Percentiles rank a stretch among this genome's conserved stretches.
These are phyloP conservation scores for Anagyrus pseudococci DNA, from an alignment of 2,888 invertebrate species.

Conservation along the genomic window DNA sequence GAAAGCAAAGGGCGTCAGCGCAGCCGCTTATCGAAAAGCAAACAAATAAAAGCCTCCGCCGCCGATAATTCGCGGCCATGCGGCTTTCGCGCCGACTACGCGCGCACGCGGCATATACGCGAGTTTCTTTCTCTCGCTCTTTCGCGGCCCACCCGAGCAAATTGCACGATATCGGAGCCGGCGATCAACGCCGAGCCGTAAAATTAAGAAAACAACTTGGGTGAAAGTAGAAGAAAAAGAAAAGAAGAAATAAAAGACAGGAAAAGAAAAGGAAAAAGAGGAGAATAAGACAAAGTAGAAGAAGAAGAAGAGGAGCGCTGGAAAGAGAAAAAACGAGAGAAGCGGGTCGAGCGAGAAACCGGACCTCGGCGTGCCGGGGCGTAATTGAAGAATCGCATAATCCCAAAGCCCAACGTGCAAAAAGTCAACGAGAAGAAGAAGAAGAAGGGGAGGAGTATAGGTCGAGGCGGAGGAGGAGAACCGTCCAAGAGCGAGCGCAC, in stretches of 20 bases:
- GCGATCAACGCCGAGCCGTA: not conserved
- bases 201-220: constrained; percentile 17
- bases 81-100: not conserved
- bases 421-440: not conserved
- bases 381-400: constrained; percentile 23
- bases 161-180: constrained; percentile 1
- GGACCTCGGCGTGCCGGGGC: not conserved
- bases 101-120: not conserved
- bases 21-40: not conserved
- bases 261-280: not conserved
- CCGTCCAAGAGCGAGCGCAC: too few species aligned
- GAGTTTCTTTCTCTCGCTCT: too few species aligned
- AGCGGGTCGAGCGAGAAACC: not conserved
- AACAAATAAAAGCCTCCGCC: not conserved
- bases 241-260: too few species aligned
- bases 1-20: not conserved
- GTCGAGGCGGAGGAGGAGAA: too few species aligned
- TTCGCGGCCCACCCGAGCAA: not conserved
- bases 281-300: too few species aligned
- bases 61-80: not conserved
- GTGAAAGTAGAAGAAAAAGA: not conserved
- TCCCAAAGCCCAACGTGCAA: constrained; percentile 10
- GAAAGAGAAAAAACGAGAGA: constrained; percentile 2
- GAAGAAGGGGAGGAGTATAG: not conserved
- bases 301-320: too few species aligned